These are phyloP conservation scores for Cebus imitator DNA, from an alignment of 2,113 vertebrate species.

Conservation along the genomic window DNA sequence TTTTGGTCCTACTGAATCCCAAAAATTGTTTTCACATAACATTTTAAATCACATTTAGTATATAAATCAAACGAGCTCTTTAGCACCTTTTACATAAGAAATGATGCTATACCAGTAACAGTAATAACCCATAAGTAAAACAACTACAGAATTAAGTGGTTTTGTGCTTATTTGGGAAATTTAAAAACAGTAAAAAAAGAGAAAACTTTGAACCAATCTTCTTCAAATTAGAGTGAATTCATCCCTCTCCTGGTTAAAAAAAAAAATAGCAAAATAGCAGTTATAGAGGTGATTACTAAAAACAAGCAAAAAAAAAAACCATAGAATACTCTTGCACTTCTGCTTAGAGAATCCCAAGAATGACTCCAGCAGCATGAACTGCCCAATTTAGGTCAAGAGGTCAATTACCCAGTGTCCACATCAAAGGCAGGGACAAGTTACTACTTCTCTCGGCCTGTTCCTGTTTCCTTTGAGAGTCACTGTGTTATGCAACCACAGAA, in stretches of 20 bases:
- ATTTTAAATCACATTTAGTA: conserved; percentile 31
- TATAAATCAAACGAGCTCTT: not conserved
- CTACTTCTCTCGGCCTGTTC: not conserved
- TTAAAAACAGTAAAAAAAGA: not conserved
- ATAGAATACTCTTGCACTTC: not conserved
- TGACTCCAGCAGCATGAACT: not conserved
- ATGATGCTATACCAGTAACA: not conserved
- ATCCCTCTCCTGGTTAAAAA: not conserved
- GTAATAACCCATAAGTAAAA: not conserved
- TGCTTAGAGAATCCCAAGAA: not conserved
- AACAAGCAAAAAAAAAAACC: not conserved
- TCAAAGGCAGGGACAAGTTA: conserved; percentile 15
- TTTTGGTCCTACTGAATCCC: not conserved
- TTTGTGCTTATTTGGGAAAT: not conserved
- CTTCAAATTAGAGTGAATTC: conserved; percentile 7
- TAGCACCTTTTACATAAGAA: not conserved
- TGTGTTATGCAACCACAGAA: not conserved
- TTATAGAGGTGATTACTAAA: not conserved
- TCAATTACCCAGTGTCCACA: not conserved
- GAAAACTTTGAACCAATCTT: not conserved
- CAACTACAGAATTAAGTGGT: not conserved
- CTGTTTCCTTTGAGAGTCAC: not conserved
- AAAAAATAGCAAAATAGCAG: not conserved
- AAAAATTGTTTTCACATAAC: not conserved
- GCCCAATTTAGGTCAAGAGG: conserved; percentile 40